Evolutionary conservation across 2,797 vertebrate genomes (phyloP).

Genomic region (Trachops cirrhosus): DNA sequence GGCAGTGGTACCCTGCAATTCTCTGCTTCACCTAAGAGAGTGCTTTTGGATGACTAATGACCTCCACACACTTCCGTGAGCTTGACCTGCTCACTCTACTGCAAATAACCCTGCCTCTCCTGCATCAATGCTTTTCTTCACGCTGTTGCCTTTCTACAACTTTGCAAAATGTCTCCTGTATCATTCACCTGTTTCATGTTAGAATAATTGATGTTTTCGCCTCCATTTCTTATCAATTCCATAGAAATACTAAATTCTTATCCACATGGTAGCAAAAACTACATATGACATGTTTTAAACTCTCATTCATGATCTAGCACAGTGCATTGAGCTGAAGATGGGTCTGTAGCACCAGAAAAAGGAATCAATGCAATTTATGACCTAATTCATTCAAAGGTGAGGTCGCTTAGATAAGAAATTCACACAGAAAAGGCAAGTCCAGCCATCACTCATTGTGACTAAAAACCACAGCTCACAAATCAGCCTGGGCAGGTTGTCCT

Average conservation of each 20-base stretch:
- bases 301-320: neutral
- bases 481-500: neutral
- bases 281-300: neutral
- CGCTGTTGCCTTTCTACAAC: neutral
- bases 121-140: neutral
- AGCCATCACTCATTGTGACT: neutral
- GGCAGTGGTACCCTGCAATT: neutral
- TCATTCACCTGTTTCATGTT: neutral
- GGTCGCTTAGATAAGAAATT: neutral
- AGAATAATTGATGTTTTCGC: neutral
- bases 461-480: neutral
- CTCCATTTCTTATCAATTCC: neutral
- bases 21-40: neutral
- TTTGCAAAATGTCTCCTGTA: neutral
- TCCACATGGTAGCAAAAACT: neutral
- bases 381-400: neutral
- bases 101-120: neutral
- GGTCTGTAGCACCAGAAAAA: neutral
- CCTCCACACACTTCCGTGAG: neutral
- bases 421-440: neutral
- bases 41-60: neutral
- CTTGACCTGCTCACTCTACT: neutral
- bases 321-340: neutral
- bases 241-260: neutral
- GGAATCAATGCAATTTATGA: neutral